Percentiles rank a stretch among this genome's conserved stretches.
phyloP scores from a whole-genome alignment of 2,113 vertebrate genomes.

The Gymnocephalus cernua region DNA sequence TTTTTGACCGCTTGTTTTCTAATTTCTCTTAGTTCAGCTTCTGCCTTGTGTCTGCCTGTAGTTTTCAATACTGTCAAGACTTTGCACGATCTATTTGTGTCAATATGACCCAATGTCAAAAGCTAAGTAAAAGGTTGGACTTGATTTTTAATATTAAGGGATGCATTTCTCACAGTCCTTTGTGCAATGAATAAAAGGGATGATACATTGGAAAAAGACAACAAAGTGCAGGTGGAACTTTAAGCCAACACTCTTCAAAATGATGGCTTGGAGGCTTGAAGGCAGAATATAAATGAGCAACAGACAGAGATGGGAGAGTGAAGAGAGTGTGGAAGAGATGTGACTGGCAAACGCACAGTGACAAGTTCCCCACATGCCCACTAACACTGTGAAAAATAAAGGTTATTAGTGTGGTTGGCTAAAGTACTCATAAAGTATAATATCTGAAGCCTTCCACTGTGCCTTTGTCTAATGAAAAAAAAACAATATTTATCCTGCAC shows the following conservation, averaged over 20 bases:
- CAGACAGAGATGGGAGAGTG: conserved; percentile 12
- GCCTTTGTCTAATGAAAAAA: conserved; percentile 35
- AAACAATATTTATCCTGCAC: conserved; percentile 17
- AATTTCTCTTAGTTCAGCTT: background rate
- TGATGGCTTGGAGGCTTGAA: conserved; percentile 25
- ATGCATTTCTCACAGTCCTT: background rate
- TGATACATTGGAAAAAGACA: background rate
- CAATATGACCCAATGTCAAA: conserved; percentile 7
- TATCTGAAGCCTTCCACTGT: conserved; percentile 37
- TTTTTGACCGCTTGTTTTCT: background rate
- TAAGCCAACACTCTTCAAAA: conserved; percentile 2
- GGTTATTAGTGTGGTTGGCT: conserved; percentile 18
- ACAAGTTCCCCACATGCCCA: conserved; percentile 5
- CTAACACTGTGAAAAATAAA: conserved; percentile 29
- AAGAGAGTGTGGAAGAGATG: conserved; percentile 14
- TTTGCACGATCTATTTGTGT: background rate
- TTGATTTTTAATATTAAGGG: conserved; percentile 8
- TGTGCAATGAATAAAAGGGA: background rate
- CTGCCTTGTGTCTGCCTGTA: background rate
- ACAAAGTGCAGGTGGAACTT: background rate
- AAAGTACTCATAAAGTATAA: conserved; percentile 13
- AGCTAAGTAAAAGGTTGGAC: background rate
- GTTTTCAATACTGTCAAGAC: background rate
- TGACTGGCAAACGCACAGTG: conserved; percentile 28
- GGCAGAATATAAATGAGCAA: conserved; percentile 39